Base-by-base conservation (phyloP, 2,113 vertebrate species). In the Sterna hirundo region DNA sequence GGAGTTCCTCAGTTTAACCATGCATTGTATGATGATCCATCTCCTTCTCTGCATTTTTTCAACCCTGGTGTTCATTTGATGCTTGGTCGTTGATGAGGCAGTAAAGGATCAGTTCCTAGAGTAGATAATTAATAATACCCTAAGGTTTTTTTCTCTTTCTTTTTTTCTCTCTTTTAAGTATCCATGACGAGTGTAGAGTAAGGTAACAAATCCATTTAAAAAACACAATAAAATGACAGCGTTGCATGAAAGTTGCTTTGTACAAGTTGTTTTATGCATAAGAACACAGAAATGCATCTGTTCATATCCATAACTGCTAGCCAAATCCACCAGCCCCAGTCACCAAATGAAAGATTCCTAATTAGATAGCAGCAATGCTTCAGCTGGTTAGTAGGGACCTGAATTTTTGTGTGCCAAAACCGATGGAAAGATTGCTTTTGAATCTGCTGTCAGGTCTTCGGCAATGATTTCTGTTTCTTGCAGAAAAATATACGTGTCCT, bases 391-490 rank as follows among this genome's bases (percentile, higher is more conserved):
- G 34, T 20, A 76, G 25, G 61, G 68, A 21, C 15, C 15, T 29
- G 10, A 79, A 34, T 0, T 42, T n/a, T 15, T 18, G 3, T 46
- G 51, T 44, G 30, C 40, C 0, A 0, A 86, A 86, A n/a, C 16
- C 14, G 7, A 29, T 72, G 49, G 74, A 44, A 87, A 72, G 32
- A 36, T 27, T 61, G 40, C 34, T 72, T 93, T 83, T 69, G 25
- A 61, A 62, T 9, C 52, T 38, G 5, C 30, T n/a, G 36, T 79
- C 40, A 76, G 21, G 5, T 42, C 52, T 71, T 75, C 61, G 44
- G 47, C 3, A 16, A 60, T 36, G 18, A 47, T 74, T 88, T 78
- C 65, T 57, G 2, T 38, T 92, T 89, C 40, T 72, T 94, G 57
- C 44, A 58, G 52, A 87, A 89, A 57, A 84, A 69, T 77, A 34